Percentiles rank a stretch among this genome's conserved stretches.
Conservation (phyloP, 1,140 invertebrate species). For the Catajapyx aquilonaris region DNA sequence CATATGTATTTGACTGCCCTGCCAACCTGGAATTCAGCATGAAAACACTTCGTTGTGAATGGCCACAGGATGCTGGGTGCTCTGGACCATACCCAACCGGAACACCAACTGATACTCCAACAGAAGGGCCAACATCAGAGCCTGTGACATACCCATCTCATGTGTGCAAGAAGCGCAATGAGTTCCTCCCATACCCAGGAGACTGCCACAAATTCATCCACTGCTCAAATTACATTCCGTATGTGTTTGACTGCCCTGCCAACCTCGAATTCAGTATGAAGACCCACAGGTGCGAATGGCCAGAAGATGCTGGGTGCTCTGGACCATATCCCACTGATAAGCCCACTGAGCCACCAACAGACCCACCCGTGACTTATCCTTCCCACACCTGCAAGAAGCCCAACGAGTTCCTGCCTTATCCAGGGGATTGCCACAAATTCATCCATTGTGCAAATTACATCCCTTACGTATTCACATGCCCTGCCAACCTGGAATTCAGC, state of each 20-base stretch:
- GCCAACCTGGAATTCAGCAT: not conserved
- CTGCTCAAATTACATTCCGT: too few relatives aligned
- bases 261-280: too few relatives aligned
- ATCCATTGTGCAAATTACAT: slow-evolving; percentile 22
- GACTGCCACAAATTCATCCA: too few relatives aligned
- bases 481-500: slow-evolving; percentile 25
- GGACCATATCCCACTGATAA: too few relatives aligned
- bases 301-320: not conserved
- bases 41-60: too few relatives aligned
- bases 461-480: slow-evolving; percentile 24
- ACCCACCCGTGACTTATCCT: too few relatives aligned
- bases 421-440: slow-evolving; percentile 24
- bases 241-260: too few relatives aligned
- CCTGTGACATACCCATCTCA: not conserved
- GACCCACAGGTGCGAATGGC: not conserved
- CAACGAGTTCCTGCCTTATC: slow-evolving; percentile 20
- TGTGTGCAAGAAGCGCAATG: too few relatives aligned
- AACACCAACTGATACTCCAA: not conserved
- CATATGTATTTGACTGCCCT: not conserved
- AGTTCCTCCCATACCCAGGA: too few relatives aligned
- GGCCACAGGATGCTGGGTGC: not conserved
- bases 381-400: not conserved
- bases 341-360: too few relatives aligned
- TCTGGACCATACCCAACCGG: not conserved
- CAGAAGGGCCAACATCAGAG: not conserved